phyloP scores from a whole-genome alignment of 2,797 vertebrate species.

The Argya squamiceps region DNA sequence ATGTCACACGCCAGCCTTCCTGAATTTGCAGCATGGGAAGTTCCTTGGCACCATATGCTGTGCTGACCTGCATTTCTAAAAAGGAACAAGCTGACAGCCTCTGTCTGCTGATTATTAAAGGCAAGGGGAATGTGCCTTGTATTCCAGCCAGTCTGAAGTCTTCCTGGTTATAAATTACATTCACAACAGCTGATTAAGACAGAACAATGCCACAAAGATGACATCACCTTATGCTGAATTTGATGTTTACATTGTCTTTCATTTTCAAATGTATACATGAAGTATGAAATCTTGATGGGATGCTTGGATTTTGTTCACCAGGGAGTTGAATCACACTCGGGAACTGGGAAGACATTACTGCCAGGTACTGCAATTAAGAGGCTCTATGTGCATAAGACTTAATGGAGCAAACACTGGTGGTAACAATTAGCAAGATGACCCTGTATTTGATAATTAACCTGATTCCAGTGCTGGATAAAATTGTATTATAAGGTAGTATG shows the following conservation, averaged over 20 bases:
- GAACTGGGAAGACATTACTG: background rate
- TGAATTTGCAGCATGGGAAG: background rate
- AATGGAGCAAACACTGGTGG: background rate
- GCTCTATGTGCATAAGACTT: background rate
- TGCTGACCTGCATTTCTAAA: conserved; percentile 18
- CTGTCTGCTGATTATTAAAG: conserved; percentile 10
- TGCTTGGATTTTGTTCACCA: background rate
- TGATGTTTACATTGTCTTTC: background rate
- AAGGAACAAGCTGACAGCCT: background rate
- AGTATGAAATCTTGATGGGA: background rate
- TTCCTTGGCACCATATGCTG: background rate
- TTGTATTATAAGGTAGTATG: background rate
- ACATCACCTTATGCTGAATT: background rate
- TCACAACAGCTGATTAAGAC: background rate
- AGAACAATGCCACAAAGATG: background rate
- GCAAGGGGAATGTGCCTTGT: background rate
- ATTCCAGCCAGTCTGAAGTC: background rate
- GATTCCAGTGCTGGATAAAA: background rate
- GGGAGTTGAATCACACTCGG: background rate
- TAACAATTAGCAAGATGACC: background rate
- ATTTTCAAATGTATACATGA: background rate
- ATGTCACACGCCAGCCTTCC: background rate
- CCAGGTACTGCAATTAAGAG: background rate
- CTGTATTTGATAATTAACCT: background rate
- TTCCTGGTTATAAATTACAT: background rate